Percentiles rank a stretch among this genome's conserved stretches.
These are phyloP conservation scores for Diacarnus erythraeanus DNA, from an alignment of 37 sponge, comb jelly and placozoan species.

Conservation along the genomic window DNA sequence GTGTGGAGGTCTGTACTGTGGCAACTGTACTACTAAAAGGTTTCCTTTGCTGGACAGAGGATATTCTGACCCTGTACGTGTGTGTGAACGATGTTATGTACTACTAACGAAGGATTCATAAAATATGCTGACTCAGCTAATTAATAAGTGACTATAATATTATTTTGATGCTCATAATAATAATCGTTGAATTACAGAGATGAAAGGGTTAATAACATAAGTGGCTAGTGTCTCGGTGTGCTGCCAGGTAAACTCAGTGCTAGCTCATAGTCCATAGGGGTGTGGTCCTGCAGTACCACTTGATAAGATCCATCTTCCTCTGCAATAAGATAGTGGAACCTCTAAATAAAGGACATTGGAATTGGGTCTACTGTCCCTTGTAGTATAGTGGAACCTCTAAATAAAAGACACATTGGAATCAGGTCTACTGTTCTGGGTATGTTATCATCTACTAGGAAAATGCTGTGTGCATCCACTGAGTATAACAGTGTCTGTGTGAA, in stretches of 20 bases:
- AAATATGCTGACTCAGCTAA: not conserved
- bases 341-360: too few relatives aligned
- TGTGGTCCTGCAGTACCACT: constrained; percentile 20
- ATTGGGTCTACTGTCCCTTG: too few relatives aligned
- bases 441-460: too few relatives aligned
- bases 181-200: too few relatives aligned
- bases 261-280: not conserved
- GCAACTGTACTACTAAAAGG: constrained; percentile 65
- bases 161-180: too few relatives aligned
- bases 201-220: too few relatives aligned
- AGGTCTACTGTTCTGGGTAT: too few relatives aligned
- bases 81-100: constrained; percentile 78
- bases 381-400: too few relatives aligned
- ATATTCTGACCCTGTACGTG: constrained; percentile 78
- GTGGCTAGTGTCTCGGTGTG: not conserved
- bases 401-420: too few relatives aligned
- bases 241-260: not conserved
- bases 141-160: too few relatives aligned
- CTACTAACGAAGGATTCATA: constrained; percentile 12
- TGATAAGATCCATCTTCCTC: constrained; percentile 23
- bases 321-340: not conserved
- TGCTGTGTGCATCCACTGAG: too few relatives aligned
- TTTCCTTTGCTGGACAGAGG: constrained; percentile 81
- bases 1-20: constrained; percentile 89
- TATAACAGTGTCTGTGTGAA: too few relatives aligned